These are phyloP conservation scores for Bubalus kerabau DNA, from an alignment of 2,113 vertebrate genomes.

Conservation along the genomic window DNA sequence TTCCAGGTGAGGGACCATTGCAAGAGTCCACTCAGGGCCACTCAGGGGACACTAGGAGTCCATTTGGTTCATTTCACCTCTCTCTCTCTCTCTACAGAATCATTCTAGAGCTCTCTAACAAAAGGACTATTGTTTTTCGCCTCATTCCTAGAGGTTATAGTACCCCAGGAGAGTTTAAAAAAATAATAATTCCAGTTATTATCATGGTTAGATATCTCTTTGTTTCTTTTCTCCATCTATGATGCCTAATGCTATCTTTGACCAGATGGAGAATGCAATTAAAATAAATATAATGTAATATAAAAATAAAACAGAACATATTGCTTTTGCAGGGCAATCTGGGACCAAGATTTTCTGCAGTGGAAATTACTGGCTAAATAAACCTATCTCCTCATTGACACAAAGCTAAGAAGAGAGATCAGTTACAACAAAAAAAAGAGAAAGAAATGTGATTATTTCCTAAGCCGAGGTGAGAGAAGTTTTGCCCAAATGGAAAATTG, in stretches of 20 bases:
- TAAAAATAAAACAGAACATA: conserved; percentile 72
- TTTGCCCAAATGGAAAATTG: conserved; percentile 54
- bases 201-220: conserved; percentile 34
- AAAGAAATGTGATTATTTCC: conserved; percentile 59
- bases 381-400: conserved; percentile 68
- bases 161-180: background rate
- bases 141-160: conserved; percentile 15
- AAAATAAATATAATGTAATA: conserved; percentile 73
- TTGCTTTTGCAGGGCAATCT: conserved; percentile 68
- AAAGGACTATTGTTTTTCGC: background rate
- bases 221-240: conserved; percentile 58
- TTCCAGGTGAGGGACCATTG: background rate
- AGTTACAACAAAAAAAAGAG: conserved; percentile 52
- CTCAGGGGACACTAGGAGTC: background rate
- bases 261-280: conserved; percentile 69
- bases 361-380: conserved; percentile 68
- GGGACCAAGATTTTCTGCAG: conserved; percentile 65
- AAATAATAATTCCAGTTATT: conserved; percentile 35
- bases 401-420: conserved; percentile 55
- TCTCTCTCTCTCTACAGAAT: background rate
- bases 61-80: background rate
- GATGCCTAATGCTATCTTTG: conserved; percentile 67
- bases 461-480: conserved; percentile 46
- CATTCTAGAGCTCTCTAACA: background rate
- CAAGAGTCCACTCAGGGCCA: background rate